Evolutionary conservation across 2,888 invertebrate species (phyloP), one percentile per base, ranked within the genome.

Genomic region (Eurytoma adleriae): DNA sequence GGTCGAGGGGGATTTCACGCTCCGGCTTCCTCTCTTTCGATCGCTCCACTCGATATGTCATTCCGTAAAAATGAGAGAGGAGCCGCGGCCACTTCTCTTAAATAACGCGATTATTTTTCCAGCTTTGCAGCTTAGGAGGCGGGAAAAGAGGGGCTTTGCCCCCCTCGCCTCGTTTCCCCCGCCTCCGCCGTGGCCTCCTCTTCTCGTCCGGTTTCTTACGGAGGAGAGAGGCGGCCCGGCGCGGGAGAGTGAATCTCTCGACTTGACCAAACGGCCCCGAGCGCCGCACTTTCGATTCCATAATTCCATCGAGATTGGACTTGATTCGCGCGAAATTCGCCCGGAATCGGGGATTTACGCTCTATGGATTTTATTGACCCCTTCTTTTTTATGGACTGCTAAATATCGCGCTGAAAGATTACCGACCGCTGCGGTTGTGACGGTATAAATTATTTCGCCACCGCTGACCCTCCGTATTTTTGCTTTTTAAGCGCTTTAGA

Each of bases 101-200:
- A 75, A 71, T 71, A 75, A 71, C 24, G 71, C 75, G 70, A 75
- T 79, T 75, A 79, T 79, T 79, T 67, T 71, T 71, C 56, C 56
- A 40, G 62, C 72, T 75, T 52, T 66, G 71, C 54, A 76, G 57
- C 69, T 27, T 13, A 20, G 61, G 59, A n/a, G 40, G 64, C n/a
- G n/a, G 54, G 54, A 14, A 16, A 54, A n/a, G 10, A 40, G 40
- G 40, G 40, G 54, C 72, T 56, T 75, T 50, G 24, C 54, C 13
- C 12, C 40, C 40, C 40, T 40, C 7, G n/a, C 1, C 12, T 16
- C 62, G 12, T 61, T 20, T 40, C 16, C 18, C 3, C 59, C 12
- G 10, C 66, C 40, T 16, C 48, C 48, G 13, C 40, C 14, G 14
- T 4, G 7, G 64, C 70, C 18, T n/a, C 24, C 20, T 20, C 59